Evolutionary conservation across 2,113 vertebrate species (phyloP).

Genomic region (Psilopsiagon aurifrons): DNA sequence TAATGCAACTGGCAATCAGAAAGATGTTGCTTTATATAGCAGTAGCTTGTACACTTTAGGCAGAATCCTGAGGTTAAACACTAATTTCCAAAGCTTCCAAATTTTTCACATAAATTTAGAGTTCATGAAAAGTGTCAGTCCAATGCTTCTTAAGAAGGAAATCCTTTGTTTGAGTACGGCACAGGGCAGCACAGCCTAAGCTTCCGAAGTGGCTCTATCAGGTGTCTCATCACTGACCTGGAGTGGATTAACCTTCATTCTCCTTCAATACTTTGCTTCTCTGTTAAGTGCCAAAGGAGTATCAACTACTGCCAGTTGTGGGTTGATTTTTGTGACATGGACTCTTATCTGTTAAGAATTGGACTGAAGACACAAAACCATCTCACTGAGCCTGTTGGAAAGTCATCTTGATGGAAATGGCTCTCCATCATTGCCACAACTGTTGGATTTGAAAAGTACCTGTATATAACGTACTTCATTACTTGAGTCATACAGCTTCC

Average conservation of each 20-base stretch:
- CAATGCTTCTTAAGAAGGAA: constrained; percentile 23
- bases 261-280: constrained; percentile 41
- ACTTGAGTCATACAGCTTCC: constrained; percentile 5
- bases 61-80: constrained; percentile 9
- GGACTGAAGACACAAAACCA: constrained; percentile 45
- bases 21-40: neutral
- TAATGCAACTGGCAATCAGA: constrained; percentile 18
- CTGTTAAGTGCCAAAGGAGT: constrained; percentile 48
- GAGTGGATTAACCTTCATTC: constrained; percentile 58
- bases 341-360: constrained; percentile 47
- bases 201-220: constrained; percentile 45
- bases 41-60: neutral
- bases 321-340: constrained; percentile 45
- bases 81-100: constrained; percentile 1
- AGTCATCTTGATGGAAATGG: neutral
- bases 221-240: constrained; percentile 61
- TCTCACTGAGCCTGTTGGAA: constrained; percentile 41
- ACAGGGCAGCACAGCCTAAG: neutral
- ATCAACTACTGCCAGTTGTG: constrained; percentile 51
- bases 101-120: constrained; percentile 20
- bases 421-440: constrained; percentile 46
- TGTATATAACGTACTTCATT: constrained; percentile 28
- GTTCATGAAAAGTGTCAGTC: constrained; percentile 32
- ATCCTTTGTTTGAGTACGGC: constrained; percentile 14
- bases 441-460: constrained; percentile 42